These are phyloP conservation scores for Hypolimnas misippus DNA, from an alignment of 2,888 invertebrate species.

Conservation along the genomic window DNA sequence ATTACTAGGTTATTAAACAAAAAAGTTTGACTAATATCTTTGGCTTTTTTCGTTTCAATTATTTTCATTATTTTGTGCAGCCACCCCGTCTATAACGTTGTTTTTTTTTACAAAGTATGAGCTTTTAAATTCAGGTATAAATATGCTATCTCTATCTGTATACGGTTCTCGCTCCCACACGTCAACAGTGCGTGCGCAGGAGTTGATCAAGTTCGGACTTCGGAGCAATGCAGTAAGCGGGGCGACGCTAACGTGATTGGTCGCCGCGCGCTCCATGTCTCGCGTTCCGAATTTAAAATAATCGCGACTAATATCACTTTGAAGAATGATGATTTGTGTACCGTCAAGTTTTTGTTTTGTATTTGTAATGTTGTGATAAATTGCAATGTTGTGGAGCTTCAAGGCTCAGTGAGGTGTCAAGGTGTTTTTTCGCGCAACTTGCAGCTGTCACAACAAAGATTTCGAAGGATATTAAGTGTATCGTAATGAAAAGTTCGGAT, in stretches of 20 bases:
- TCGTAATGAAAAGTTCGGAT: slow-evolving; percentile 50
- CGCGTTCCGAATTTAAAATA: slow-evolving; percentile 68
- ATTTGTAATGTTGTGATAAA: slow-evolving; percentile 33
- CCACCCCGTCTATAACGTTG: slow-evolving; percentile 43
- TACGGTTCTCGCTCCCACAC: slow-evolving; percentile 60
- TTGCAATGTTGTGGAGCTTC: slow-evolving; percentile 12
- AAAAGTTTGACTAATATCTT: neutral
- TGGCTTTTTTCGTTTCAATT: neutral
- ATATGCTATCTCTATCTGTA: slow-evolving; percentile 56
- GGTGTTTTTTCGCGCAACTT: slow-evolving; percentile 55
- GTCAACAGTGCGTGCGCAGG: slow-evolving; percentile 70
- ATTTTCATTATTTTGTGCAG: too few species aligned
- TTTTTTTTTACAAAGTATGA: slow-evolving; percentile 41
- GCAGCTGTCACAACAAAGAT: slow-evolving; percentile 62
- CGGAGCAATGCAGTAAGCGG: slow-evolving; percentile 68
- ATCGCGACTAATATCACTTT: slow-evolving; percentile 65
- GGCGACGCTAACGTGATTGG: slow-evolving; percentile 76
- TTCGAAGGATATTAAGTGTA: slow-evolving; percentile 57
- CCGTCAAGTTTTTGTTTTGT: slow-evolving; percentile 54
- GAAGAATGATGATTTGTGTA: slow-evolving; percentile 60
- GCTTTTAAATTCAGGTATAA: slow-evolving; percentile 75
- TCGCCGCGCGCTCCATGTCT: slow-evolving; percentile 56
- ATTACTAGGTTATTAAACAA: too few species aligned
- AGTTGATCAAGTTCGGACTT: slow-evolving; percentile 68
- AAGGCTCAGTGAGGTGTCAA: slow-evolving; percentile 47